Base-by-base conservation (phyloP, 2,888 invertebrate genomes). In the Cephus spinipes region DNA sequence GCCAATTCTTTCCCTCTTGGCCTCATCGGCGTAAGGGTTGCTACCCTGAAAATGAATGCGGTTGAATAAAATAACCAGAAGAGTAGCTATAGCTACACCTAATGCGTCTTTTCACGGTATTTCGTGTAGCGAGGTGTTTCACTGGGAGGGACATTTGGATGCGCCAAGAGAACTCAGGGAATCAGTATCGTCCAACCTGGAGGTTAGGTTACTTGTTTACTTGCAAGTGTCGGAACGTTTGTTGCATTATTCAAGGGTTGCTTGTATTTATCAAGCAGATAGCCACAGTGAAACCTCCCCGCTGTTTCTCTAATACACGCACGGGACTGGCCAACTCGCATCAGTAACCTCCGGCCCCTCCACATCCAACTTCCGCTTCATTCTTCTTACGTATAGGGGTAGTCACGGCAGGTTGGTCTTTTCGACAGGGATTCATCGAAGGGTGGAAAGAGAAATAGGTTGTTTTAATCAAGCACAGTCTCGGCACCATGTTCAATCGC, bases 181-280 rank as follows among this genome's bases (percentile, higher is more conserved):
- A 74, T 74, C 74, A 11, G 74, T 34, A 74, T 74, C 74, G 2
- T 33, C 34, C 6, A 73, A 79, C 77, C 68, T 77, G 78, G 76
- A 81, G 86, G 86, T 87, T 87, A 85, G 86, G 86, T 88, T 87
- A 85, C 87, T 87, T 86, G 87, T 87, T 88, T 86, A 85, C 87
- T 84, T 83, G 83, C 82, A 81, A 80, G 86, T 83, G 83, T 82
- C 74, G 83, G 80, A 83, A 85, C 85, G 84, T 76, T 77, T 82
- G 82, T 82, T 90, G 88, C 89, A 89, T 90, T 89, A 89, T 90
- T 89, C 90, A 90, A 86, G 85, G 84, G 80, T 77, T 83, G 81
- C 80, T 85, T 84, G 87, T 89, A 90, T 90, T 90, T 90, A 90
- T 90, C 90, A 90, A 88, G 86, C 85, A 86, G 89, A 89, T 89